Base-by-base conservation (phyloP, 2,797 vertebrate genomes). In the Aulostomus chinensis region DNA sequence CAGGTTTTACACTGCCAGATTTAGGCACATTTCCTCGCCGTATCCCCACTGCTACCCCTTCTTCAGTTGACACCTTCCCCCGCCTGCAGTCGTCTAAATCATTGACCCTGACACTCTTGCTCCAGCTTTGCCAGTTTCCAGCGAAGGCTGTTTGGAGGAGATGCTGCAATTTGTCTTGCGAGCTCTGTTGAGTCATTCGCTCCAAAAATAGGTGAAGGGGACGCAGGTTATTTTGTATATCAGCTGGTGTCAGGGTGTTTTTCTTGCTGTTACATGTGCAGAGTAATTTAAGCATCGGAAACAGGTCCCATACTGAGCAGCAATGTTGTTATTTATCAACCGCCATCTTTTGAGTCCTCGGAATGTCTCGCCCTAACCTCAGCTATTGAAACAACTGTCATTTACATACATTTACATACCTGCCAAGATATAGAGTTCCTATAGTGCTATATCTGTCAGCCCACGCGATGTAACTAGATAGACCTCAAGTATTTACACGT, bases 401-500 rank as follows among this genome's bases (percentile, higher is more conserved):
- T 85, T 79, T 84, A 75, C 78, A 83, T 68, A 79, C 53, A 79
- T 83, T 68, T 69, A 68, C 68, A 76, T 85, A 77, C 54, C 68
- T 80, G 62, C 68, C 26, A 64, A 46, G 78, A 59, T 71, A 79
- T 78, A 41, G 45, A 42, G 60, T 79, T 74, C 49, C 68, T 46
- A 34, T 51, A 75, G 45, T 68, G 68, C 82, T 86, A 81, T 74
- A 81, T 86, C 83, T 72, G 78, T 78, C 78, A 36, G 59, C 68
- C 76, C 71, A 66, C 28, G 46, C 70, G 4, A 25, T 73, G 84
- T 70, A 86, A 86, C 76, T 46, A 45, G 85, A 87, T 67, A 68
- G 71, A 81, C 35, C 42, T 74, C 70, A 83, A 72, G 65, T 80
- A 78, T 87, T 84, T 77, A 76, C 82, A 72, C 68, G 13, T 50